Base-by-base conservation (phyloP, 2,797 vertebrate species). In the Telmatherina bonti region DNA sequence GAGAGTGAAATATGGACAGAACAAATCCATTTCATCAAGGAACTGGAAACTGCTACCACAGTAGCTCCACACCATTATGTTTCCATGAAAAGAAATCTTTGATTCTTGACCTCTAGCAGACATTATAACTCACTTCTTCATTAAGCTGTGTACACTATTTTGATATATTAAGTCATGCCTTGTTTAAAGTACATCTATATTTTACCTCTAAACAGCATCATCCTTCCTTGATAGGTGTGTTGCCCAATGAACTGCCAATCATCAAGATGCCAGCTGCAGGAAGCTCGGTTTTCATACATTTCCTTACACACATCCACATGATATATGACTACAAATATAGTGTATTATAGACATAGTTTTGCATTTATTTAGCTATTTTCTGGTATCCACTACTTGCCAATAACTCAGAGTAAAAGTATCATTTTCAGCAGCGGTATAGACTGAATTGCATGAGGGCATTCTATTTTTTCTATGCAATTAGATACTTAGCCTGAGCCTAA, bases 81-180 rank as follows among this genome's bases (percentile, higher is more conserved):
- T 43, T 43, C 41, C 41, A 18, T 43, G 41, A 43, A 43, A 43
- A 20, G 16, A 43, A 18, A 20, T 43, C 5, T 6, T 43, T 43
- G 16, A 20, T 20, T 43, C 16, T 18, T 20, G 18, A 20, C 2
- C 41, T 43, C 41, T 18, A 20, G 7, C 41, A 18, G 41, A 43
- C 16, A 18, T 18, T 43, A 20, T 1, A 43, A 43, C 3, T 43
- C 20, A 16, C 18, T 7, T 54, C 11, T 2, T 54, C 36, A 24
- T 35, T 15, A 61, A 18, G 43, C 38, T 16, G 47, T 45, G n/a
- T 47, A 29, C 6, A 35, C 29, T 31, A 47, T 62, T 70, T 56
- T 47, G 2, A 61, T 30, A 24, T 36, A 33, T 36, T 22, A 49
- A 43, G 36, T 24, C 18, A 18, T 29, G 26, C 26, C 43, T 10